Base-by-base conservation (phyloP, 1,140 invertebrate species). In the Episyrphus balteatus region DNA sequence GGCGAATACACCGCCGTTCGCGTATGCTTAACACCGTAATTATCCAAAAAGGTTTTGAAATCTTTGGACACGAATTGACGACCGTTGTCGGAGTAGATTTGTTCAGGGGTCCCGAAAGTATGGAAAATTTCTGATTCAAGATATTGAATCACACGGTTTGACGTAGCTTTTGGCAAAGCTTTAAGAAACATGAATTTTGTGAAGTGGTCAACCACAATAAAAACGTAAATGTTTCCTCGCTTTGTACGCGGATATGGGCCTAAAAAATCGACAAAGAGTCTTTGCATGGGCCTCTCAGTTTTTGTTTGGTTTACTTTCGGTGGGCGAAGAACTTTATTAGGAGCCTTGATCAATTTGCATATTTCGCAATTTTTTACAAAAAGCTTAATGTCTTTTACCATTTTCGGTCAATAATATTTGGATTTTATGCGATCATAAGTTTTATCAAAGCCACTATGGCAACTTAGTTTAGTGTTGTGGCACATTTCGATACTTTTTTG, bases 141-240 rank as follows among this genome's bases (percentile, higher is more conserved):
- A 33, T 5, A 46, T 38, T 42, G 3, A 13, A 36, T 37, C 3
- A 50, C 26, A 1, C 5, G 12, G 15, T n/a, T 3, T 11, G 31
- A 34, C 2, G 8, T 44, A 1, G 49, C 49, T 19, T 15, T 18
- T 33, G 17, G 14, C 14, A 46, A 5, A 17, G 44, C 30, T 30
- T 46, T 46, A 6, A 46, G n/a, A n/a, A n/a, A n/a, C n/a, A n/a
- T n/a, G n/a, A n/a, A n/a, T n/a, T n/a, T n/a, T n/a, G n/a, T n/a
- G 15, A 42, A 46, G 31, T 1, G 41, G n/a, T 54, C 50, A 5
- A 52, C 13, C 2, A 51, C 47, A 2, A 54, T 19, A 52, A 46
- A 46, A 32, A 54, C 50, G 1, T 39, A 44, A 1, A 42, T 41
- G 40, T 54, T 47, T 7, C 50, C 53, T 8, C 26, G 33, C 19